These are phyloP conservation scores for Apamea crenata DNA, from an alignment of 2,888 invertebrate genomes.

Conservation along the genomic window DNA sequence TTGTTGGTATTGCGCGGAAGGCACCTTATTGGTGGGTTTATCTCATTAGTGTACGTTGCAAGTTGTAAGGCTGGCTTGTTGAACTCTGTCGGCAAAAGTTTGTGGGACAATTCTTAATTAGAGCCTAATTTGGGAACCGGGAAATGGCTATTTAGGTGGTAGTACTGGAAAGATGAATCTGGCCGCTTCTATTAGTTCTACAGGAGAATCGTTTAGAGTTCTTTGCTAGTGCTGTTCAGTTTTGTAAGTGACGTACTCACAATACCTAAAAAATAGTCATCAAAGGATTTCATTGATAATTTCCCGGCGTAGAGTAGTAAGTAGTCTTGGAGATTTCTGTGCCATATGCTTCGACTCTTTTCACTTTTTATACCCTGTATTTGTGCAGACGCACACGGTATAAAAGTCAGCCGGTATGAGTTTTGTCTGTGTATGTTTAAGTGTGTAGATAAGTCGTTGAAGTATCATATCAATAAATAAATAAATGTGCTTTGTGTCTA, in stretches of 20 bases:
- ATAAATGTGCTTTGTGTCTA: background rate
- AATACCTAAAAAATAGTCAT: background rate
- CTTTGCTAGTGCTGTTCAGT: background rate
- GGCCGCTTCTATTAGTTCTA: background rate
- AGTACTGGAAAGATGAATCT: background rate
- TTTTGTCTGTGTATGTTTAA: background rate
- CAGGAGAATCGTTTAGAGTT: background rate
- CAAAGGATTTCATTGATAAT: background rate
- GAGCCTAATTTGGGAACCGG: background rate
- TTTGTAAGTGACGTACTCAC: background rate
- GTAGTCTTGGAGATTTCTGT: too few relatives aligned
- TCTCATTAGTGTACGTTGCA: conserved; percentile 38
- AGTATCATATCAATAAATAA: background rate
- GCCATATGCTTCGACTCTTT: too few relatives aligned
- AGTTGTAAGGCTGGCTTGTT: background rate
- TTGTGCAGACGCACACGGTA: too few relatives aligned
- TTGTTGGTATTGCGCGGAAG: conserved; percentile 12
- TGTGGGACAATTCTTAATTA: conserved; percentile 30
- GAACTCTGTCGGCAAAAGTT: background rate
- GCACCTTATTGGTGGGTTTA: conserved; percentile 24
- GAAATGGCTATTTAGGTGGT: conserved; percentile 1
- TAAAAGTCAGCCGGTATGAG: background rate
- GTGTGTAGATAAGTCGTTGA: background rate
- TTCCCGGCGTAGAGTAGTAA: too few relatives aligned
- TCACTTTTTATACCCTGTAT: too few relatives aligned